Evolutionary conservation across 2,113 vertebrate genomes (phyloP), one percentile per base, ranked within the genome.

Genomic region (Gymnogyps californianus): DNA sequence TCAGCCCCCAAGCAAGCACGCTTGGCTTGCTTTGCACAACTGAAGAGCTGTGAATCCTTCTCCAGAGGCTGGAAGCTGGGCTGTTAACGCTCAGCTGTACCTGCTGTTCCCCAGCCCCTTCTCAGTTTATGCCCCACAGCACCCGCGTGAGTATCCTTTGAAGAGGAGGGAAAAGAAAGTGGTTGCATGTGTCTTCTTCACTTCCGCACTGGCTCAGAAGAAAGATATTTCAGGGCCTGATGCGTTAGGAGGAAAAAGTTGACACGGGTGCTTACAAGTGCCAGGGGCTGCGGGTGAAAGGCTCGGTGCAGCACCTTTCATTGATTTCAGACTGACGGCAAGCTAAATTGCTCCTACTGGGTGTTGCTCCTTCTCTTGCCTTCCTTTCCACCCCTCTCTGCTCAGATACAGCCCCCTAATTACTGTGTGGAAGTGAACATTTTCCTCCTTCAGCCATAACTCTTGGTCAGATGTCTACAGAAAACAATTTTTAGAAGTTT

Each of bases 281-380:
- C 14, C 1, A 3, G 46, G 18, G 69, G 7, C n/a, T 74, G 19
- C 0, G 0, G 32, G 36, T 0, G 2, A 51, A 67, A 42, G 70
- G 11, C 47, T 79, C 0, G 0, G 18, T 8, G 71, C 36, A 67
- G 38, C 44, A n/a, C 47, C 24, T 58, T 10, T 10, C 70, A 25
- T 9, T 28, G 80, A 44, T 67, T 70, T 46, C 47, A 82, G 69
- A 28, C 5, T 22, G 19, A 21, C 0, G 1, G 38, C 21, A 55
- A 61, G 34, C 11, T 18, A 13, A 70, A 34, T 10, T 44, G 28
- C 51, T 75, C 21, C 62, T 75, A 38, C 5, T 2, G 40, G 20
- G 25, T 61, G 17, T 69, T 1, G 2, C 26, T 86, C 29, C n/a
- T 82, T 74, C 42, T 36, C 64, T 54, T 29, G 13, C 55, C 40